Evolutionary conservation across 1,140 invertebrate genomes (phyloP), one percentile per base, ranked within the genome.

Genomic region (Diprion similis): DNA sequence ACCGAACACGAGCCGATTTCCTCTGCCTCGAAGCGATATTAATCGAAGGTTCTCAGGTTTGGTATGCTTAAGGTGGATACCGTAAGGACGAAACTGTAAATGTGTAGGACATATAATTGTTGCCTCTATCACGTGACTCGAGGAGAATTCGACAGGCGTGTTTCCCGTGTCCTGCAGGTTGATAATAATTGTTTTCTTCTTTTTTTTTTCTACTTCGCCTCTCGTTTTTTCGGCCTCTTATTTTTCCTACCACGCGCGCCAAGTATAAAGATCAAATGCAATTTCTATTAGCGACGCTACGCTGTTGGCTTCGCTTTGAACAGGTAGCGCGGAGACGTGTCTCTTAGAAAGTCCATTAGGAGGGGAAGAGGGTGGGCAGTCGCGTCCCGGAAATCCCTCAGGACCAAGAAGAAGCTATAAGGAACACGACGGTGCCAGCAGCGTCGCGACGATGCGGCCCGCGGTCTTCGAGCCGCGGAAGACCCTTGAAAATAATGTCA

Each of bases 271-370:
- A 81, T 82, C 78, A 82, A 81, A 82, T 74, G 81, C 73, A 81
- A 80, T 80, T 82, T 82, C 76, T 78, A 72, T 80, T 81, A 78
- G 80, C 80, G 73, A 74, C 73, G 81, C 79, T 81, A 80, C 76
- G 8, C 51, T 17, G 51, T 59, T 59, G 51, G 51, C 51, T 59
- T 59, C 51, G 51, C 51, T 59, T 59, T 59, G 51, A 78, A 81
- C 77, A 75, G 51, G 70, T 13, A 72, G 76, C 64, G 73, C 18
- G 46, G 70, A 73, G 72, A 59, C 76, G 79, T 77, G 79, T 79
- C 78, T 79, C 37, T 73, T 59, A 47, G 18, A 46, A 48, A 48
- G 66, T 9, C 15, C 67, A 80, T 79, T 79, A 77, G n/a, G n/a
- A 59, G 51, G 51, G 51, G 51, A 6, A 13, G 51, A 78, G 73